Base-by-base conservation (phyloP, 2,888 invertebrate genomes). In the Cryptocheilus praepositus region DNA sequence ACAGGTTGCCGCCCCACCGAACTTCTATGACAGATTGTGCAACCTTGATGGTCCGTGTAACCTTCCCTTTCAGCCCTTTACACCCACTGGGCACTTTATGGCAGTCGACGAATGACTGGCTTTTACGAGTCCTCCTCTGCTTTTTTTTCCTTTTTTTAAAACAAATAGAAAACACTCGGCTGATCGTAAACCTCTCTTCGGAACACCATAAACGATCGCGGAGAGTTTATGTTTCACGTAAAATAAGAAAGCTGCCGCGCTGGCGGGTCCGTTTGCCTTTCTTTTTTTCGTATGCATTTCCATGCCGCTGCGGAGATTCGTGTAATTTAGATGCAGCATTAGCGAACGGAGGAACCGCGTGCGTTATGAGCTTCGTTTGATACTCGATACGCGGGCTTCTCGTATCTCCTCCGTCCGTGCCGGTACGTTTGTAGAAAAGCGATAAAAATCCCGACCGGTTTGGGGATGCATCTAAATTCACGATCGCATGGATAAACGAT, bases 21-120 rank as follows among this genome's bases (percentile, higher is more conserved):
- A 73, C 70, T 76, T 81, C 77, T 80, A 81, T 81, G 81, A 81
- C 81, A 82, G 81, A 81, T 81, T 73, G 81, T 76, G 81, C 77
- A 76, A 79, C 80, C 80, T 79, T 79, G 81, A 77, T 79, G 79
- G 77, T 67, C 79, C 81, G 73, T 79, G 73, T 74, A 81, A 82
- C 76, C 81, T 77, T 66, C 66, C 77, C 75, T 77, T 75, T 81
- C 81, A 77, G 73, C 79, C 81, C 81, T 81, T 80, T 76, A 64
- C 76, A 77, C 79, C 78, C 79, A 78, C 76, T 64, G 76, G 76
- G 63, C 78, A 68, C 74, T 80, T 81, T 75, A 81, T 74, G 69
- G 68, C 71, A 55, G 53, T 43, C 63, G 61, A 54, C 67, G 64
- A 59, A 46, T 61, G 51, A 45, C 61, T 55, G 51, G 58, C 64